A percentile compares a stretch with the other conserved stretches of the same genome.
Evolutionary conservation across 2,113 vertebrate species (phyloP).

Genomic region (Onychostoma macrolepis): DNA sequence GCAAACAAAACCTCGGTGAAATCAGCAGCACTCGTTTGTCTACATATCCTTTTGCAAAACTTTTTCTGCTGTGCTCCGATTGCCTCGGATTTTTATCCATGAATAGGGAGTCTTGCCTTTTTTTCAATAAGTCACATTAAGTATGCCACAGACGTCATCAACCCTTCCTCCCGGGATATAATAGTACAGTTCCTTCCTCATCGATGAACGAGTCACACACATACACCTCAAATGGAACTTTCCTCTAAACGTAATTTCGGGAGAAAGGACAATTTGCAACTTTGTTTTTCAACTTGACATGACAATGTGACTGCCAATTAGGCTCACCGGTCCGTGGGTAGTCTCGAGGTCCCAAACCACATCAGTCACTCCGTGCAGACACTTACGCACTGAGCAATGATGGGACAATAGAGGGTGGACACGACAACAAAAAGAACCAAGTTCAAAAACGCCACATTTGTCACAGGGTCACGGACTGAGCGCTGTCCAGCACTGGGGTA

Average conservation of each 20-base stretch:
- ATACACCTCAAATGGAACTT: constrained; percentile 83
- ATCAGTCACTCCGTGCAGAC: constrained; percentile 4
- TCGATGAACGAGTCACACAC: constrained; percentile 85
- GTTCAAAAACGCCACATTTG: neutral
- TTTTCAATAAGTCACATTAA: constrained; percentile 92
- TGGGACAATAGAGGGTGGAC: neutral
- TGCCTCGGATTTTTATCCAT: constrained; percentile 96
- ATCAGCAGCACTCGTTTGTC: constrained; percentile 79
- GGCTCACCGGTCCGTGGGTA: constrained; percentile 40
- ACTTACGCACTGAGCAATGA: neutral
- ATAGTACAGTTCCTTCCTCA: constrained; percentile 90
- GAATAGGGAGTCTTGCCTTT: constrained; percentile 85
- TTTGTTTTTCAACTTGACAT: constrained; percentile 53
- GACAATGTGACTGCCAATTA: constrained; percentile 42
- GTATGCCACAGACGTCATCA: constrained; percentile 99
- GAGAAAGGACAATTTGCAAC: constrained; percentile 51
- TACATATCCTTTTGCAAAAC: constrained; percentile 85
- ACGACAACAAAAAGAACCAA: neutral
- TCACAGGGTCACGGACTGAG: constrained; percentile 18
- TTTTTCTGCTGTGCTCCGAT: constrained; percentile 87
- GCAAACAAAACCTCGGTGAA: constrained; percentile 72
- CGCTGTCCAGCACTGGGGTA: constrained; percentile 51
- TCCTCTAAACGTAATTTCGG: constrained; percentile 72
- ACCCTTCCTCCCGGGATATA: constrained; percentile 96
- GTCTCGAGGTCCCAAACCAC: constrained; percentile 14